Base-by-base conservation (phyloP, 1,140 invertebrate species). In the Brachionus asplanchnoidis region DNA sequence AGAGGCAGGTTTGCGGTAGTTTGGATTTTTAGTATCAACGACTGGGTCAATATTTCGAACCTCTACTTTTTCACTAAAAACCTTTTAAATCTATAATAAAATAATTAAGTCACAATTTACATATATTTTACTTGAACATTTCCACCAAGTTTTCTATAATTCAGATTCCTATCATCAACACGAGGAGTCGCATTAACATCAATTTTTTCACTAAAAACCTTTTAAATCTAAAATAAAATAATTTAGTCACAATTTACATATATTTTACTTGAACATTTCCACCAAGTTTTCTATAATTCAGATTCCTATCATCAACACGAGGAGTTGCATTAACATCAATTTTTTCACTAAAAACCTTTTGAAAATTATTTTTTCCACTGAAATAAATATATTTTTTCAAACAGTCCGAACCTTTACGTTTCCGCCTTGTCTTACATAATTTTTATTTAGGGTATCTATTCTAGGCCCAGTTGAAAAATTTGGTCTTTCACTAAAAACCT, bases 151-250 rank as follows among this genome's bases (percentile, higher is more conserved):
- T 80, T 80, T 53, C 28, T 56, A 53, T 80, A 80, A 65, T 56
- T 80, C 32, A 42, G 3, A 80, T 80, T 80, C 32, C 26, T 80
- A n/a, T 46, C 50, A 65, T 80, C 78, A 12, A 80, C 20, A 32
- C 20, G n/a, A 0, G 78, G 46, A 20, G 12, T 40, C 56, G 42
- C 46, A 26, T 50, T 80, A 12, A 80, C 23, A 53, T 56, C 78
- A 23, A 80, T n/a, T 65, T 80, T 80, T 65, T 80, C 78, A 65
- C 36, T 56, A 53, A 80, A 80, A n/a, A 80, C 36, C 78, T 80
- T 78, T 26, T n/a, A n/a, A 56, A 14, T 80, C 60, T 32, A 60
- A 28, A 40, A 32, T 75, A 36, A 17, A 17, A n/a, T 4, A 46
- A 14, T 46, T 42, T 46, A 7, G 23, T 20, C 1, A 20, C 17